These are phyloP conservation scores for Hippocampus guttulatus DNA, from an alignment of 2,113 vertebrate species.

Conservation along the genomic window DNA sequence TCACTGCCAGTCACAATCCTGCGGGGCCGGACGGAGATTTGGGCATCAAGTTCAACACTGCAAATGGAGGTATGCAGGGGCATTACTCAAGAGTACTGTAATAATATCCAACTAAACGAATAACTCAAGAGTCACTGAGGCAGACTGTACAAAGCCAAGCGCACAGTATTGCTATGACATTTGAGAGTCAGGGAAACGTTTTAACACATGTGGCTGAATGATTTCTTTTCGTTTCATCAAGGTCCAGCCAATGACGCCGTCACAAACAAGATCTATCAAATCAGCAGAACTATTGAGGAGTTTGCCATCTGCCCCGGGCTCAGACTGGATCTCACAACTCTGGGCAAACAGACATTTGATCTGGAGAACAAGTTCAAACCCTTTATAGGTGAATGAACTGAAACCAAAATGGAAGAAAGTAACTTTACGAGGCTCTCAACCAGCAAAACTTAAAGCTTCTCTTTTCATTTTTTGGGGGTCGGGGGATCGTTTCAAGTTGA, in stretches of 20 bases:
- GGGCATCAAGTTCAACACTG: conserved; percentile 91
- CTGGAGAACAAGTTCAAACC: conserved; percentile 98
- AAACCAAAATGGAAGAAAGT: not conserved
- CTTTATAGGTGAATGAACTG: conserved; percentile 80
- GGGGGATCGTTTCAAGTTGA: conserved; percentile 75
- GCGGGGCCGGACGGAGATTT: conserved; percentile 92
- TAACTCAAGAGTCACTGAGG: conserved; percentile 1
- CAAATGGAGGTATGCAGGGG: conserved; percentile 83
- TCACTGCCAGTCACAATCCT: conserved; percentile 90
- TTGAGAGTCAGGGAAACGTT: not conserved
- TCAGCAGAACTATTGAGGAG: conserved; percentile 92
- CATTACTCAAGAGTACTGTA: conserved; percentile 24
- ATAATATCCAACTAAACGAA: conserved; percentile 40
- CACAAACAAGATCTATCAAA: conserved; percentile 91
- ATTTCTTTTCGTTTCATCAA: conserved; percentile 19
- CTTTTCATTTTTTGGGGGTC: not conserved
- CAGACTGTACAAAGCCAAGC: not conserved
- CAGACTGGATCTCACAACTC: conserved; percentile 81
- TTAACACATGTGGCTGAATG: not conserved
- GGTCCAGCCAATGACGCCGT: conserved; percentile 78
- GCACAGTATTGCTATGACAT: not conserved
- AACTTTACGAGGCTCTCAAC: not conserved
- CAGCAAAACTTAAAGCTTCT: not conserved
- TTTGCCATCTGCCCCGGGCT: conserved; percentile 92
- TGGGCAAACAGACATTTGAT: conserved; percentile 92